phyloP scores from a whole-genome alignment of 2,797 vertebrate genomes.

The Craterocephalus amniculus region DNA sequence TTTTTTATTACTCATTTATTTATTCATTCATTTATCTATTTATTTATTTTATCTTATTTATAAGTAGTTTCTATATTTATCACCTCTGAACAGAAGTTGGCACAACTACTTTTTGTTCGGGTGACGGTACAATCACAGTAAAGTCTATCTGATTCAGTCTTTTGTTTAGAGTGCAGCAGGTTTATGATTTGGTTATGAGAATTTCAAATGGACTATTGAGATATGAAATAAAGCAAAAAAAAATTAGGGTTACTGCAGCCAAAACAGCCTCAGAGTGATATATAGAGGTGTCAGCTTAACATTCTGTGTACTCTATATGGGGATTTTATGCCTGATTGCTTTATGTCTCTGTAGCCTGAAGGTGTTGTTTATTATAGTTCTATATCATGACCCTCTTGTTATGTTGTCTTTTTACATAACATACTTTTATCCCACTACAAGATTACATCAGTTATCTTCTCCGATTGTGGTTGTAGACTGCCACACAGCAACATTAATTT shows the following conservation, averaged over 20 bases:
- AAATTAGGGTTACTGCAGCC: neutral
- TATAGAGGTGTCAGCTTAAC: neutral
- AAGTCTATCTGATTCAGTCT: neutral
- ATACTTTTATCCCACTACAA: neutral
- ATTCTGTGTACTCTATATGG: neutral
- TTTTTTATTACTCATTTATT: too few species aligned
- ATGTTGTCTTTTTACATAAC: neutral
- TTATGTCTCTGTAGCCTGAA: neutral
- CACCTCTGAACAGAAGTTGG: neutral
- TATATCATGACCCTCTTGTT: neutral
- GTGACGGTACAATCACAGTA: neutral
- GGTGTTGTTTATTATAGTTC: neutral
- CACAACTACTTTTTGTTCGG: neutral
- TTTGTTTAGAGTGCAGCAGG: neutral
- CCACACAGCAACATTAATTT: too few species aligned
- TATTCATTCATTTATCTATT: too few species aligned
- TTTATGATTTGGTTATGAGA: neutral
- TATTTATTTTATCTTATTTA: too few species aligned
- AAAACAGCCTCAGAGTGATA: neutral
- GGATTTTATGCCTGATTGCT: neutral
- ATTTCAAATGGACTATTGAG: neutral
- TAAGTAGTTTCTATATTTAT: neutral
- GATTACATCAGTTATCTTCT: neutral
- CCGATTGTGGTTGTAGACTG: too few species aligned
- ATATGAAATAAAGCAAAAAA: neutral